Evolutionary conservation across 2,113 vertebrate species (phyloP).

Genomic region (Epinephelus fuscoguttatus): DNA sequence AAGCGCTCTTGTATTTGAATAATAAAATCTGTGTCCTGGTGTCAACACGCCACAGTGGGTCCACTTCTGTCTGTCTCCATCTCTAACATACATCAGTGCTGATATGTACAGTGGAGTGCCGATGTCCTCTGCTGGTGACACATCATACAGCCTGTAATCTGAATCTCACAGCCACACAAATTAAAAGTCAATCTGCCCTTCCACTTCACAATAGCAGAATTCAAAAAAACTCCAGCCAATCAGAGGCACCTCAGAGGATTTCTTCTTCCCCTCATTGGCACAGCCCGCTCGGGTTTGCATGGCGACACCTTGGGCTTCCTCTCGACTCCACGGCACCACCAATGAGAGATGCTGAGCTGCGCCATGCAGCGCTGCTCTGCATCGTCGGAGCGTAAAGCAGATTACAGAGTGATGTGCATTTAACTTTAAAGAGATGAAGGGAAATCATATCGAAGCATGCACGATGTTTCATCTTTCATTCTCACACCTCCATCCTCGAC

Average conservation of each 20-base stretch:
- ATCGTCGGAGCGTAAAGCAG: background rate
- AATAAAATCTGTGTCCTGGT: no score
- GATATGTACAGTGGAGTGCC: no score
- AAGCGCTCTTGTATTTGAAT: no score
- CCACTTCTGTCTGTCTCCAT: background rate
- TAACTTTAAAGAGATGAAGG: conserved; percentile 8
- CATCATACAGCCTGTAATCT: background rate
- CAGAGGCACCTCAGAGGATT: background rate
- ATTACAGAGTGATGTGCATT: conserved; percentile 24
- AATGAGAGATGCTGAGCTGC: conserved; percentile 20
- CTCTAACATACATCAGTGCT: background rate
- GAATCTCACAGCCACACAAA: conserved; percentile 23
- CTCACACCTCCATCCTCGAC: background rate
- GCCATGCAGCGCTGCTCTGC: background rate
- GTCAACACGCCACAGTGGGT: background rate
- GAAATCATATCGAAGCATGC: background rate
- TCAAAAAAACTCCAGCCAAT: conserved; percentile 54
- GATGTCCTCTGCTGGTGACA: background rate
- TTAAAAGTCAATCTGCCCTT: conserved; percentile 32
- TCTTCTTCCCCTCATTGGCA: conserved; percentile 45
- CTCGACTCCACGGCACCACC: conserved; percentile 1
- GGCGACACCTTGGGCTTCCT: conserved; percentile 48
- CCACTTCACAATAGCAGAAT: conserved; percentile 23
- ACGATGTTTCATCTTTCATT: background rate
- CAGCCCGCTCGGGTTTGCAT: conserved; percentile 45